A percentile compares a stretch with the other conserved stretches of the same genome.
These are phyloP conservation scores for Napeogenes inachia DNA, from an alignment of 2,888 invertebrate species.

Conservation along the genomic window DNA sequence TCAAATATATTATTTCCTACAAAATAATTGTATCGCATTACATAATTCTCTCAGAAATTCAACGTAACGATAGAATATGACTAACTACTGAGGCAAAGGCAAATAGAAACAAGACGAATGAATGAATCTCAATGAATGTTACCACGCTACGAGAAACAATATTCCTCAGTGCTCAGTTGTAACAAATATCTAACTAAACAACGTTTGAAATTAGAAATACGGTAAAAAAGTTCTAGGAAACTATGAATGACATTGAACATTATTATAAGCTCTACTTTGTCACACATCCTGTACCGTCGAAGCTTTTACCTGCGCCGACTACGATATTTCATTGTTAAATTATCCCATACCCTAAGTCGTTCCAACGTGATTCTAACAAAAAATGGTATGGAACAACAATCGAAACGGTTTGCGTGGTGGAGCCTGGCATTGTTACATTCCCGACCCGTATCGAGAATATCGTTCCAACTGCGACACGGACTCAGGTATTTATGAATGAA, in stretches of 20 bases:
- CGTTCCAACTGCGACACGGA: constrained; percentile 45
- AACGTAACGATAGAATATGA: not conserved
- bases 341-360: constrained; percentile 62
- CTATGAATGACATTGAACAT: constrained; percentile 49
- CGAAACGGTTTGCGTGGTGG: constrained; percentile 53
- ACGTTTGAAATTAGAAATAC: constrained; percentile 16
- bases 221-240: constrained; percentile 37
- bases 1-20: too few relatives aligned
- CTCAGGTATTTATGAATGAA: constrained; percentile 77
- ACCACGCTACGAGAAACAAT: constrained; percentile 10
- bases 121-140: constrained; percentile 17
- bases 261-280: constrained; percentile 45
- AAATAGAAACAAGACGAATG: constrained; percentile 5
- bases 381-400: constrained; percentile 59
- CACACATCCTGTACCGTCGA: constrained; percentile 68
- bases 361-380: constrained; percentile 63
- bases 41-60: not conserved
- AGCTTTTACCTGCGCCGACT: constrained; percentile 55
- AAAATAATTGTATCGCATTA: not conserved
- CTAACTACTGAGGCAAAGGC: too few relatives aligned
- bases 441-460: constrained; percentile 46
- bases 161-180: constrained; percentile 1
- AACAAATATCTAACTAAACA: not conserved
- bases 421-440: constrained; percentile 44
- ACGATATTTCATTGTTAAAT: constrained; percentile 54